These are phyloP conservation scores for Drosophila mercatorum DNA, from an alignment of 2,888 invertebrate species.

Conservation along the genomic window DNA sequence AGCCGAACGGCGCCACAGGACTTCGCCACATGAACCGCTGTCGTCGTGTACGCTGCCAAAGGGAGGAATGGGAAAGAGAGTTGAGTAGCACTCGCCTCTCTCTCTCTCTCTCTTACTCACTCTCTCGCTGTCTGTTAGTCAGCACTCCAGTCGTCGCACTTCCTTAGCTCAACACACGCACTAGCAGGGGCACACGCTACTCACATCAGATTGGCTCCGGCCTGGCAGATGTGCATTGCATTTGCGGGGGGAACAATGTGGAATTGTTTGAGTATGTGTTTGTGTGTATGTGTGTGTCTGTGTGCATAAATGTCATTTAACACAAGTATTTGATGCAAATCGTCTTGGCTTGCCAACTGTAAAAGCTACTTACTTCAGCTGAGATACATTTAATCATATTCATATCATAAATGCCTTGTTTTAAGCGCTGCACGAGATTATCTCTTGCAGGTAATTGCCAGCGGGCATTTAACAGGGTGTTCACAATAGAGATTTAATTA, in stretches of 20 bases:
- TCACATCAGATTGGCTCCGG: constrained; percentile 33
- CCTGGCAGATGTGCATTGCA: constrained; percentile 55
- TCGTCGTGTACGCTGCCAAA: constrained; percentile 5
- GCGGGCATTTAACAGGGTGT: neutral
- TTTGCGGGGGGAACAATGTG: constrained; percentile 9
- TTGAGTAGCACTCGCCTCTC: constrained; percentile 8
- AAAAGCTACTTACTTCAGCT: constrained; percentile 22
- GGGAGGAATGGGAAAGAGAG: constrained; percentile 23
- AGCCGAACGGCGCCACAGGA: constrained; percentile 24
- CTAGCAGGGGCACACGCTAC: constrained; percentile 13
- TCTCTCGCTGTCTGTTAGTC: constrained; percentile 20
- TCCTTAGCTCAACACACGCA: constrained; percentile 16
- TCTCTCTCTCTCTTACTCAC: constrained; percentile 6
- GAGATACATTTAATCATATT: constrained; percentile 3
- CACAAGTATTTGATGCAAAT: constrained; percentile 15
- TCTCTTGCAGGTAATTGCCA: neutral
- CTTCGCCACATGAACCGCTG: constrained; percentile 12
- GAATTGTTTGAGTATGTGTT: neutral
- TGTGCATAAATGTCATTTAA: constrained; percentile 10
- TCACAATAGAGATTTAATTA: neutral
- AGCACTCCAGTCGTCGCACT: constrained; percentile 37
- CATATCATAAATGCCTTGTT: constrained; percentile 2
- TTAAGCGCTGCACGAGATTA: neutral
- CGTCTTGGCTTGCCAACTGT: constrained; percentile 9
- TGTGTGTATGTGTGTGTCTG: neutral